A percentile compares a stretch with the other conserved stretches of the same genome.
Evolutionary conservation across 2,888 invertebrate species (phyloP).

Genomic region (Priocnemis perturbator): DNA sequence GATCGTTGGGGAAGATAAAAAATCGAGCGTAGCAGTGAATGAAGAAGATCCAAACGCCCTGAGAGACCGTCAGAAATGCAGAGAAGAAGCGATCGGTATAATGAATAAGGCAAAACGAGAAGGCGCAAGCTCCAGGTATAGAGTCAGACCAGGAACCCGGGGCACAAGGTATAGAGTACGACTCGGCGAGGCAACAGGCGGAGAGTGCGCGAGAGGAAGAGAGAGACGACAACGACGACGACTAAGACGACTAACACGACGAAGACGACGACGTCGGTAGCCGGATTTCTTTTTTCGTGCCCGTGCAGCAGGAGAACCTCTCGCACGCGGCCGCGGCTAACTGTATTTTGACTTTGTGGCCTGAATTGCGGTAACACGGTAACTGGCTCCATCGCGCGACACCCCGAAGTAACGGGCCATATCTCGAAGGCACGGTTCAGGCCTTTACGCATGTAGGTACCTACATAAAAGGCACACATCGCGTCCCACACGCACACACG

Average conservation of each 20-base stretch:
- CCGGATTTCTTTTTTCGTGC: constrained; percentile 60
- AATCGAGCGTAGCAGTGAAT: too few relatives aligned
- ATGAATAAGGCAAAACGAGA: too few relatives aligned
- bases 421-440: constrained; percentile 64
- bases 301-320: constrained; percentile 13
- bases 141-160: neutral
- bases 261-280: constrained; percentile 37
- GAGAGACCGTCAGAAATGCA: too few relatives aligned
- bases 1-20: too few relatives aligned
- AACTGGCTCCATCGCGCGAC: constrained; percentile 74
- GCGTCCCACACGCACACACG: constrained; percentile 31
- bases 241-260: constrained; percentile 10
- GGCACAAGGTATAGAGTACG: neutral
- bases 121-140: too few relatives aligned
- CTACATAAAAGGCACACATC: constrained; percentile 62
- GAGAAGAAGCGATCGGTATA: too few relatives aligned
- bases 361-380: constrained; percentile 76
- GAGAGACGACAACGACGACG: neutral
- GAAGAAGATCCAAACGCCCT: too few relatives aligned
- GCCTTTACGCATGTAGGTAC: constrained; percentile 58
- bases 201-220: neutral
- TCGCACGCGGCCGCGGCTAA: constrained; percentile 69
- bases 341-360: constrained; percentile 76
- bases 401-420: constrained; percentile 71
- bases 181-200: constrained; percentile 5